phyloP scores from a whole-genome alignment of 2,113 vertebrate species.

The Echinops telfairi region DNA sequence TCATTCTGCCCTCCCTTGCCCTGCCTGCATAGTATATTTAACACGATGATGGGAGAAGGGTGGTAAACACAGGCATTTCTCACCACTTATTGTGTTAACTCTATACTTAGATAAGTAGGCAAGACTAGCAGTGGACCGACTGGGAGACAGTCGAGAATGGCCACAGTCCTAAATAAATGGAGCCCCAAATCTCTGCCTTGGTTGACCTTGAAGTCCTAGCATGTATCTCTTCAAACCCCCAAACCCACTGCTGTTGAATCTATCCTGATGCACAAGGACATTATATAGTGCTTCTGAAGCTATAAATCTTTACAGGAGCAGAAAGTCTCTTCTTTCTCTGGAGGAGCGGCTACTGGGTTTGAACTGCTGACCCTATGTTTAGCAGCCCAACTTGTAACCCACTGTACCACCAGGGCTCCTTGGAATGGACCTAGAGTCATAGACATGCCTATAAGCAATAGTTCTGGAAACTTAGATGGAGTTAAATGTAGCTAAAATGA shows the following conservation, averaged over 20 bases:
- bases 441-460: neutral
- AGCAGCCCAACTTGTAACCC: too few relatives aligned
- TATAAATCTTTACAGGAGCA: too few relatives aligned
- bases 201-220: neutral
- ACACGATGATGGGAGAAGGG: neutral
- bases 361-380: too few relatives aligned
- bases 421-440: neutral
- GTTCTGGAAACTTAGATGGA: neutral
- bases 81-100: neutral
- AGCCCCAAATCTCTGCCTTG: neutral
- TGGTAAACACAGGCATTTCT: neutral
- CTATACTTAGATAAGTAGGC: neutral
- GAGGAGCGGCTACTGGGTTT: too few relatives aligned
- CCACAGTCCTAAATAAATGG: neutral
- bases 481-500: neutral
- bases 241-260: too few relatives aligned
- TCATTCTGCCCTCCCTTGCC: conserved; percentile 15
- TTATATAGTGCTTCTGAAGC: too few relatives aligned
- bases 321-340: too few relatives aligned
- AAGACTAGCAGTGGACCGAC: neutral
- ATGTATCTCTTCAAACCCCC: too few relatives aligned
- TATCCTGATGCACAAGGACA: too few relatives aligned
- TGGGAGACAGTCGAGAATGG: neutral
- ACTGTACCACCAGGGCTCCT: neutral
- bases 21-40: neutral